Percentiles rank a stretch among this genome's conserved stretches.
These are phyloP conservation scores for Somateria mollissima DNA, from an alignment of 2,797 vertebrate genomes.

Conservation along the genomic window DNA sequence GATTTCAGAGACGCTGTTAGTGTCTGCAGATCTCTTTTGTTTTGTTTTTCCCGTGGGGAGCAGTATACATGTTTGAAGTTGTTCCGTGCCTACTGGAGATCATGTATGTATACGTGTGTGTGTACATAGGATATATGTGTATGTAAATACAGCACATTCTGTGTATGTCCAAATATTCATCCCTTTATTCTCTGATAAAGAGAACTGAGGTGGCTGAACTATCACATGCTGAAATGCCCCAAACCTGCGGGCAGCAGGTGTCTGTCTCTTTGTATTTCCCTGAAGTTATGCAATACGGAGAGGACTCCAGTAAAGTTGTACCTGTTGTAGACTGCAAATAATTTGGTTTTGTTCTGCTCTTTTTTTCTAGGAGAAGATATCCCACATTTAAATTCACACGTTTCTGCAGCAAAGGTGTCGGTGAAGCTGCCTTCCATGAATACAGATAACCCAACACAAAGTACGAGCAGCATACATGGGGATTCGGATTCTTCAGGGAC, in stretches of 20 bases:
- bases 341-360: background rate
- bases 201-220: background rate
- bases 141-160: background rate
- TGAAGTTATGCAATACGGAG: background rate
- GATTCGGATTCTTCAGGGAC: conserved; percentile 77
- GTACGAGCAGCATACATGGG: conserved; percentile 57
- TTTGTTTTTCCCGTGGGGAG: background rate
- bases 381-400: background rate
- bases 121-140: background rate
- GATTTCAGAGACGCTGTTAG: background rate
- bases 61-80: background rate
- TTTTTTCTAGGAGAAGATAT: conserved; percentile 65
- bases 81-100: background rate
- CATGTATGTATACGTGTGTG: background rate
- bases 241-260: background rate
- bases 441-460: conserved; percentile 55
- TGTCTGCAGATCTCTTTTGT: background rate
- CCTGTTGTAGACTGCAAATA: background rate
- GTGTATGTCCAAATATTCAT: background rate
- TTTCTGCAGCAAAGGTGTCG: conserved; percentile 61
- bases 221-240: background rate
- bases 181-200: background rate
- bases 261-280: background rate
- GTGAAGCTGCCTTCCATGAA: conserved; percentile 69
- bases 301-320: background rate